Conservation (phyloP, 2,113 vertebrate genomes). For the Carollia perspicillata region DNA sequence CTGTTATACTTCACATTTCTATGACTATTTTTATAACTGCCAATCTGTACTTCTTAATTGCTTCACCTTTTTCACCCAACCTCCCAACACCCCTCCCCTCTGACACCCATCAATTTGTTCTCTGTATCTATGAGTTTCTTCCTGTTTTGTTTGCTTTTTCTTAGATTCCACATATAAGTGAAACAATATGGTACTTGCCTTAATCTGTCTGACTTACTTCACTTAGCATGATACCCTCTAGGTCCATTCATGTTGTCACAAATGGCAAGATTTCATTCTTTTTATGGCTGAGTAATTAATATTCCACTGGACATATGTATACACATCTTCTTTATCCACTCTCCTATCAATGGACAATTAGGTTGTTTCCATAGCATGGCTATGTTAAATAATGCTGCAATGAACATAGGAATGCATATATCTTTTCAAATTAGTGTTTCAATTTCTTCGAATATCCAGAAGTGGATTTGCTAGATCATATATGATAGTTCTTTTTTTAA, state of each 20-base stretch:
- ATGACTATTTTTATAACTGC: neutral
- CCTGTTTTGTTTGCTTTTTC: neutral
- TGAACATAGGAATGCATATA: neutral
- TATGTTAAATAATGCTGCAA: neutral
- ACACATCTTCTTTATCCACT: neutral
- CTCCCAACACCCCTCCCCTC: neutral
- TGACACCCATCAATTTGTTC: neutral
- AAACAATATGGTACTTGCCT: neutral
- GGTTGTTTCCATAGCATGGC: neutral
- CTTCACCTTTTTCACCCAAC: neutral
- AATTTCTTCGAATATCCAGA: neutral
- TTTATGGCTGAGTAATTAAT: neutral
- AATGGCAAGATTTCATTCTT: neutral
- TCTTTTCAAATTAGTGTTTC: neutral
- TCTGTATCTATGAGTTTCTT: neutral
- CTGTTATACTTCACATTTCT: neutral
- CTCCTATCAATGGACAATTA: neutral
- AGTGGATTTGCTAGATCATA: neutral
- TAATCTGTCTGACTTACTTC: neutral
- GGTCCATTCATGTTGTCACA: neutral
- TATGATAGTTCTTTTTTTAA: neutral
- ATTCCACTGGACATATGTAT: too few species aligned
- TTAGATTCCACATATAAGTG: neutral
- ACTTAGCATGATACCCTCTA: neutral
- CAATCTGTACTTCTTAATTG: neutral